Conservation (phyloP, 1,140 invertebrate genomes). For the Chrysomallon squamiferum region DNA sequence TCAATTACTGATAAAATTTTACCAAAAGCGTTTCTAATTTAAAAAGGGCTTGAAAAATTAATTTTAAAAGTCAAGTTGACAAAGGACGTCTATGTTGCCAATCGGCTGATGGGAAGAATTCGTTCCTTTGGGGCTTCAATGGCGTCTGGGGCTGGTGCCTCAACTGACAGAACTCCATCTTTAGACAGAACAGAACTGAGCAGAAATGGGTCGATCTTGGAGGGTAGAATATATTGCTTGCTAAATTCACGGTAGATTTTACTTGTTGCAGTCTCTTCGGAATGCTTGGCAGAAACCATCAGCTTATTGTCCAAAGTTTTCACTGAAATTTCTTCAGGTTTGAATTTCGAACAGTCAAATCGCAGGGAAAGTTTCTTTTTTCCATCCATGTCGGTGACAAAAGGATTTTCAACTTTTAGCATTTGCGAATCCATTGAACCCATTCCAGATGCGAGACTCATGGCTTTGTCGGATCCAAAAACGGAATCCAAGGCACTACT, state of each 20-base stretch:
- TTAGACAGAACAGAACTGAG: conserved; percentile 52
- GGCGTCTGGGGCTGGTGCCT: conserved; percentile 51
- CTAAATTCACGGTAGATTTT: conserved; percentile 56
- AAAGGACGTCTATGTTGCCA: background rate
- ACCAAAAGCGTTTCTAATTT: no score
- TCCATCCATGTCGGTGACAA: conserved; percentile 43
- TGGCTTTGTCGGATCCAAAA: no score
- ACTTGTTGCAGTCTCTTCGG: conserved; percentile 32
- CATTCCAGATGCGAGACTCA: background rate
- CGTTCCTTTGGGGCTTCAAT: conserved; percentile 43
- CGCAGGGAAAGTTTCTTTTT: conserved; percentile 51
- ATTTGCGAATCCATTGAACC: conserved; percentile 3
- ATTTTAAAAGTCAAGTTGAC: no score
- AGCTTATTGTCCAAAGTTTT: conserved; percentile 52
- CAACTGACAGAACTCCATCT: conserved; percentile 57
- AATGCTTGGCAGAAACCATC: conserved; percentile 48
- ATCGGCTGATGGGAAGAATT: conserved; percentile 47
- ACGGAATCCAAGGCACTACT: background rate
- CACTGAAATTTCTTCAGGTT: conserved; percentile 57
- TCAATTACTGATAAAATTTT: no score
- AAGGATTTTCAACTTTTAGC: conserved; percentile 49
- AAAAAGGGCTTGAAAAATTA: no score
- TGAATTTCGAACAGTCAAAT: conserved; percentile 57
- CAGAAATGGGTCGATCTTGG: conserved; percentile 49
- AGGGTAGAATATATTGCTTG: conserved; percentile 51